phyloP scores from a whole-genome alignment of 2,113 vertebrate species.

The Fulmarus glacialis region DNA sequence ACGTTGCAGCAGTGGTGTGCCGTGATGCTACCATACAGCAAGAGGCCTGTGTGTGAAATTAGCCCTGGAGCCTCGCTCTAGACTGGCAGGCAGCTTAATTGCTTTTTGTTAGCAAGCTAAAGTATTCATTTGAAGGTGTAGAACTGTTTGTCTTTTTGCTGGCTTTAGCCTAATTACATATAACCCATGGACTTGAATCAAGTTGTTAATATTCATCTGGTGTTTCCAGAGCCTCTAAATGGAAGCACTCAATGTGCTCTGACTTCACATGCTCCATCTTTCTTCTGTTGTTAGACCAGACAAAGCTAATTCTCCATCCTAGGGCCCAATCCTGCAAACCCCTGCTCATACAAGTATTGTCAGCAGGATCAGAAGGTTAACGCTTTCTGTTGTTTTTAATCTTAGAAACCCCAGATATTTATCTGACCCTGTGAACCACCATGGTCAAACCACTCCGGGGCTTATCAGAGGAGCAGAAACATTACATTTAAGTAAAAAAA shows the following conservation, averaged over 20 bases:
- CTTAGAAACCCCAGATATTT: background rate
- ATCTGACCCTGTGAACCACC: background rate
- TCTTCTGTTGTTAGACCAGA: background rate
- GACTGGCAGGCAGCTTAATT: slow-evolving; percentile 40
- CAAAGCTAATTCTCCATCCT: background rate
- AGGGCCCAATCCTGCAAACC: background rate
- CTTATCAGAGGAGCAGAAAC: background rate
- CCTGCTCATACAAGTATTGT: background rate
- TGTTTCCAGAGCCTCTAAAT: slow-evolving; percentile 18
- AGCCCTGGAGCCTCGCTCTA: background rate
- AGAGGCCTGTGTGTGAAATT: background rate
- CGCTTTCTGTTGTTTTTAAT: background rate
- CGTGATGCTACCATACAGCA: background rate
- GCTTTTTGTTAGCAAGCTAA: slow-evolving; percentile 51
- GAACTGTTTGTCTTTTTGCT: slow-evolving; percentile 59
- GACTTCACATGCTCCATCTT: background rate
- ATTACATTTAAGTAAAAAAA: background rate
- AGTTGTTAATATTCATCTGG: slow-evolving; percentile 51
- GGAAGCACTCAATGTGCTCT: slow-evolving; percentile 6
- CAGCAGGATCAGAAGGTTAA: background rate
- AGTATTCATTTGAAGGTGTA: slow-evolving; percentile 40
- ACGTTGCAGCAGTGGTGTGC: background rate
- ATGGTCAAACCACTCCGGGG: rapidly evolving
- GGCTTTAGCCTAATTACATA: slow-evolving; percentile 57
- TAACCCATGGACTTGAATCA: slow-evolving; percentile 39